Percentiles rank a stretch among this genome's conserved stretches.
These are phyloP conservation scores for Drosophila testacea DNA, from an alignment of 2,888 invertebrate species.

Conservation along the genomic window DNA sequence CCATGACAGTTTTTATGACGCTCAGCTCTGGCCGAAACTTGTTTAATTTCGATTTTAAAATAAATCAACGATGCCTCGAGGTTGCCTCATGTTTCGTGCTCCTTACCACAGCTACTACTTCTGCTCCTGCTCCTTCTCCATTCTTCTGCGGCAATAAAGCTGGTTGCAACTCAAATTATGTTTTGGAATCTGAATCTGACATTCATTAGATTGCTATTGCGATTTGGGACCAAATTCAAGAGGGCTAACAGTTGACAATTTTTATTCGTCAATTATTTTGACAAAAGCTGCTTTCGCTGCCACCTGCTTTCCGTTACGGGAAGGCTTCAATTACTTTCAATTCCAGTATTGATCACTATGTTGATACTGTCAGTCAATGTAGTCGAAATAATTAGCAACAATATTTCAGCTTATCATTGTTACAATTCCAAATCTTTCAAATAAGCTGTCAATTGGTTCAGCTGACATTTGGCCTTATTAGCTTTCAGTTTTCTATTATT, in stretches of 20 bases:
- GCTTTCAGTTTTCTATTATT: conserved; percentile 3
- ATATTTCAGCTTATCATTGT: conserved; percentile 3
- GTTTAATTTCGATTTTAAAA: conserved; percentile 70
- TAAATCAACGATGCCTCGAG: conserved; percentile 41
- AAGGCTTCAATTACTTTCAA: neutral
- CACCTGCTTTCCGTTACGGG: neutral
- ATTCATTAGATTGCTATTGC: conserved; percentile 54
- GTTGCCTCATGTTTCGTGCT: neutral
- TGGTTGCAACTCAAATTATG: conserved; percentile 13
- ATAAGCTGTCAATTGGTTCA: conserved; percentile 15
- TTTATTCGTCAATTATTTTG: conserved; percentile 41
- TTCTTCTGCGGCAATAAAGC: neutral
- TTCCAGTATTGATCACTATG: neutral
- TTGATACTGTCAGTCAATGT: conserved; percentile 1
- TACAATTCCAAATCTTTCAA: conserved; percentile 16
- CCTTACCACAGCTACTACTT: neutral
- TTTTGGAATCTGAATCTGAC: conserved; percentile 45
- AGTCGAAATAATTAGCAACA: neutral
- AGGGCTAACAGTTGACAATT: conserved; percentile 56
- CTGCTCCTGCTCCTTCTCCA: neutral
- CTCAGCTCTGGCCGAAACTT: conserved; percentile 49
- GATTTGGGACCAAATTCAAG: conserved; percentile 21
- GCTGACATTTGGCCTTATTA: conserved; percentile 20
- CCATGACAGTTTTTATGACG: conserved; percentile 44
- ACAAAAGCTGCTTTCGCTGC: conserved; percentile 18